A percentile compares a stretch with the other conserved stretches of the same genome.
Evolutionary conservation across 1,140 invertebrate species (phyloP).

Genomic region (Drosophila varians): DNA sequence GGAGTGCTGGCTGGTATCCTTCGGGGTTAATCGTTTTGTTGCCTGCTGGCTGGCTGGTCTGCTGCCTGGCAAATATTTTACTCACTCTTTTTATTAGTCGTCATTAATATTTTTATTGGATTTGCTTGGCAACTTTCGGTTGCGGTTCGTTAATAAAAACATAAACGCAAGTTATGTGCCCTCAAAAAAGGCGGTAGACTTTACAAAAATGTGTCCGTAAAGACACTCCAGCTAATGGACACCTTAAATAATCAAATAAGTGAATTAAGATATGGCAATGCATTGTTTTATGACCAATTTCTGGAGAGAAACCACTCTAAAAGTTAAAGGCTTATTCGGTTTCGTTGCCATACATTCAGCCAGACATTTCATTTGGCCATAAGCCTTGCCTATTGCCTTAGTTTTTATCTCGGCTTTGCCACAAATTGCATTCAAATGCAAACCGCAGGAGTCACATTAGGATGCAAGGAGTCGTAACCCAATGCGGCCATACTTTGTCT

Average conservation of each 20-base stretch:
- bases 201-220: neutral
- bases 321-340: constrained; percentile 22
- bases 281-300: neutral
- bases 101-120: constrained; percentile 78
- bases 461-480: constrained; percentile 55
- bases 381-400: constrained; percentile 59
- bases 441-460: constrained; percentile 71
- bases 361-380: constrained; percentile 40
- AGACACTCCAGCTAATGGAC: neutral
- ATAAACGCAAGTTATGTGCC: constrained; percentile 49
- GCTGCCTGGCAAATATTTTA: constrained; percentile 33
- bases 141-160: constrained; percentile 74
- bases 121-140: constrained; percentile 32
- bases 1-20: constrained; percentile 12
- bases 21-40: constrained; percentile 73
- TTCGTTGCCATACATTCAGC: constrained; percentile 19
- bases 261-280: neutral
- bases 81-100: constrained; percentile 56
- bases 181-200: constrained; percentile 3
- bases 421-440: constrained; percentile 76
- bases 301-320: constrained; percentile 16
- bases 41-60: constrained; percentile 57
- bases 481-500: constrained; percentile 65
- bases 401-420: constrained; percentile 67
- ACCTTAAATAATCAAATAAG: neutral